Evolutionary conservation across 2,888 invertebrate genomes (phyloP), one percentile per base, ranked within the genome.

Genomic region (Lycophotia porphyrea): DNA sequence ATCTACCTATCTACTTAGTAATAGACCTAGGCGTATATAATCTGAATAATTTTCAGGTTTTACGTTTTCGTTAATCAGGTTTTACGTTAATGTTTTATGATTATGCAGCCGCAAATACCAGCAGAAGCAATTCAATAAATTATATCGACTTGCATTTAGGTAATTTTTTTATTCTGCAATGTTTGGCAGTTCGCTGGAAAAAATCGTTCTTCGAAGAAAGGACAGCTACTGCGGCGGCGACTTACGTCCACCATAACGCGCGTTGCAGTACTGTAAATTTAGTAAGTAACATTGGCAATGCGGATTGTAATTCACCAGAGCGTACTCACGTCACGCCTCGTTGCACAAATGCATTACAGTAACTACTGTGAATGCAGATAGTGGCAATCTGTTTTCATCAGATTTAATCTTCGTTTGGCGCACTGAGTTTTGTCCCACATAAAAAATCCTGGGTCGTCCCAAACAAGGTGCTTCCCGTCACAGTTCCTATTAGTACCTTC

Each of bases 231-330:
- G n/a, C 21, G n/a, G 9, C 4, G 7, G n/a, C 11, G 15, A 21
- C n/a, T n/a, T n/a, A n/a, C n/a, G n/a, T n/a, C n/a, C n/a, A n/a
- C n/a, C n/a, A n/a, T n/a, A n/a, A n/a, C 15, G 1, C 1, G 3
- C 15, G 1, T 39, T 69, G 24, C 74, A 63, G 71, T 67, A 74
- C 58, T n/a, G 66, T 66, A 44, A 58, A 75, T 80, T 68, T 73
- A 66, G 74, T 63, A 81, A 66, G 74, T 63, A 81, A 69, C 36
- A 52, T 63, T 71, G 44, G 71, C 83, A 82, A 71, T 60, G 27
- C 44, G 39, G 47, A 27, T 82, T 58, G 64, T 64, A 74, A 74
- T 78, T 82, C 78, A 75, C 64, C 31, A 34, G 60, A 74, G 58
- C 84, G 76, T 71, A 21, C 31, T 44, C 47, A n/a, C 39, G 74